Base-by-base conservation (phyloP, 1,140 invertebrate genomes). In the Drosophila lacertosa region DNA sequence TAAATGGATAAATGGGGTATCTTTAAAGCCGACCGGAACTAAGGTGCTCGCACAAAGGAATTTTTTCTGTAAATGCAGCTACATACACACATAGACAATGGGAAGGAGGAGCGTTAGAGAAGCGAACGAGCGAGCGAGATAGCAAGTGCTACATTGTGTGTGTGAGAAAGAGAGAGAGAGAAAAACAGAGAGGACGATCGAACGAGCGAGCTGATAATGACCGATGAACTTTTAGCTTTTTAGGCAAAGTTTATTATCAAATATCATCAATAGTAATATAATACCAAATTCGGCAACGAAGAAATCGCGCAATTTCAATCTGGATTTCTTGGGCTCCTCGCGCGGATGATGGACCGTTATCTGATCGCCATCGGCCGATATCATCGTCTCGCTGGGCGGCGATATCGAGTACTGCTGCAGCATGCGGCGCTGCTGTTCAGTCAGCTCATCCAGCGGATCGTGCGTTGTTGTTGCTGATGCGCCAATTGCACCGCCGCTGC, bases 211-310 rank as follows among this genome's bases (percentile, higher is more conserved):
- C 45, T 51, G 59, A 15, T 63, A 47, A 13, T 44, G 16, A 11
- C 24, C 24, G 24, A 26, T 59, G 20, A 48, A 9, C 29, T 55
- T 47, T 24, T n/a, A n/a, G 45, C 22, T 18, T 60, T n/a, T n/a
- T n/a, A n/a, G n/a, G 33, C 18, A 2, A 33, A 47, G 22, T 4
- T 22, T 10, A 4, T 16, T 26, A 47, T 26, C 13, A 47, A 47
- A 24, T 22, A 47, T 47, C 7, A 47, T 26, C 45, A 16, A 15
- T 20, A 4, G n/a, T 45, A 16, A 26, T 47, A 47, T 24, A 47
- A 90, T 83, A 91, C 89, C 90, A 67, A 91, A 91, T 79, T 91
- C 89, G 65, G 90, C 86, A 62, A 91, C 89, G 75, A 91, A 90
- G 73, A 90, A 91, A 89, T 93, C 92, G 51, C 88, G 75, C 47